These are phyloP conservation scores for Ptyas mucosa DNA, from an alignment of 2,113 vertebrate species.

Conservation along the genomic window DNA sequence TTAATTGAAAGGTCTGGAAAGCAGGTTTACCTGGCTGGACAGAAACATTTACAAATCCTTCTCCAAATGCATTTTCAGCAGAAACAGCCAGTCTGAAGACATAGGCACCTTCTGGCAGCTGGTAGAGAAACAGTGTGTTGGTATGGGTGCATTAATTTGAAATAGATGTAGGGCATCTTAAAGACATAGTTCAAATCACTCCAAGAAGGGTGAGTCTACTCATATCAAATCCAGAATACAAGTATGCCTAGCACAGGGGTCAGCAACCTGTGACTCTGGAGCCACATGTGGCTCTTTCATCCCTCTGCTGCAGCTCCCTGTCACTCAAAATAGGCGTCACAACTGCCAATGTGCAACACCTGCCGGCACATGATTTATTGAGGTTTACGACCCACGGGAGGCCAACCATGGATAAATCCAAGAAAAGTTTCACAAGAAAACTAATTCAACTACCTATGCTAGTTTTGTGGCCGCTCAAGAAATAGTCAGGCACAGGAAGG, in stretches of 20 bases:
- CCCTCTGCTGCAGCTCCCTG: no score
- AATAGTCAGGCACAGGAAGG: no score
- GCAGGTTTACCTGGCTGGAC: conserved; percentile 72
- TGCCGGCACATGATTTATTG: no score
- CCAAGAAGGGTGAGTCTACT: not conserved
- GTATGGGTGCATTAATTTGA: not conserved
- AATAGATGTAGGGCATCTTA: not conserved
- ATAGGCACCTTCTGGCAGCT: conserved; percentile 75
- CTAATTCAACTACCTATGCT: no score
- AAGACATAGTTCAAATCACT: not conserved
- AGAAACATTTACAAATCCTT: conserved; percentile 76
- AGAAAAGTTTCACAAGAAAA: no score
- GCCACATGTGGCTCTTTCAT: no score
- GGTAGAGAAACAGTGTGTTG: conserved; percentile 23
- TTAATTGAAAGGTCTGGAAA: conserved; percentile 4
- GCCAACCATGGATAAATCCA: no score
- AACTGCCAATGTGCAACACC: no score
- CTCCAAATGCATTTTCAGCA: conserved; percentile 71
- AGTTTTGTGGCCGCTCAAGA: no score
- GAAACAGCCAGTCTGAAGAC: conserved; percentile 73
- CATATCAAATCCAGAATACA: not conserved
- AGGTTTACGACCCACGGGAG: no score
- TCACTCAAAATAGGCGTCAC: no score
- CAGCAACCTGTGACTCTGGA: no score
- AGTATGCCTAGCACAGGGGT: not conserved